Evolutionary conservation across 2,113 vertebrate genomes (phyloP).

Genomic region (Petrocephalus microphthalmus): DNA sequence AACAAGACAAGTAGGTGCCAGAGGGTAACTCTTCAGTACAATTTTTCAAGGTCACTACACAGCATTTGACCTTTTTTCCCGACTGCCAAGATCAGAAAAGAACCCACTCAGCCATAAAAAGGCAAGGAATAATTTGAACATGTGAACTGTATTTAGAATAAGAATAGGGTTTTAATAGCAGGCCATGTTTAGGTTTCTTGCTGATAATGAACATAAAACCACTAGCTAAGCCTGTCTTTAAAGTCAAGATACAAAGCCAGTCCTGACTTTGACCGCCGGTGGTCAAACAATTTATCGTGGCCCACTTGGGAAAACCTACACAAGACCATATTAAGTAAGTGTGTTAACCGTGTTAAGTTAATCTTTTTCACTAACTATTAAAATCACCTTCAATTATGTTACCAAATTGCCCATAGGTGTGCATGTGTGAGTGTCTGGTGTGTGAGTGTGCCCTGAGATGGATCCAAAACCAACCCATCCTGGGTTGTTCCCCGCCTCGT

Average conservation of each 20-base stretch:
- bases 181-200: background rate
- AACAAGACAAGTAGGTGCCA: background rate
- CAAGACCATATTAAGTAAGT: background rate
- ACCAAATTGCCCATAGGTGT: no score
- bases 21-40: background rate
- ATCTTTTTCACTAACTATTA: background rate
- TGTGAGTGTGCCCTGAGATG: no score
- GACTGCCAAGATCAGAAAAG: conserved; percentile 6
- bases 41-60: conserved; percentile 4
- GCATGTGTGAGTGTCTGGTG: no score
- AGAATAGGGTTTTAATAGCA: background rate
- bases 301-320: background rate
- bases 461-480: no score
- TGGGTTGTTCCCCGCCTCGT: no score
- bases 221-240: background rate
- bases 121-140: background rate
- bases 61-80: conserved; percentile 4
- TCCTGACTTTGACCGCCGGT: background rate
- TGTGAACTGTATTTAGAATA: background rate
- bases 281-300: background rate
- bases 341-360: background rate
- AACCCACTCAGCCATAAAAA: background rate
- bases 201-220: background rate
- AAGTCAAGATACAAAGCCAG: background rate
- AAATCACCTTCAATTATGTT: background rate